Conservation (phyloP, 2,888 invertebrate species). For the Pachliopta kotzebuea region DNA sequence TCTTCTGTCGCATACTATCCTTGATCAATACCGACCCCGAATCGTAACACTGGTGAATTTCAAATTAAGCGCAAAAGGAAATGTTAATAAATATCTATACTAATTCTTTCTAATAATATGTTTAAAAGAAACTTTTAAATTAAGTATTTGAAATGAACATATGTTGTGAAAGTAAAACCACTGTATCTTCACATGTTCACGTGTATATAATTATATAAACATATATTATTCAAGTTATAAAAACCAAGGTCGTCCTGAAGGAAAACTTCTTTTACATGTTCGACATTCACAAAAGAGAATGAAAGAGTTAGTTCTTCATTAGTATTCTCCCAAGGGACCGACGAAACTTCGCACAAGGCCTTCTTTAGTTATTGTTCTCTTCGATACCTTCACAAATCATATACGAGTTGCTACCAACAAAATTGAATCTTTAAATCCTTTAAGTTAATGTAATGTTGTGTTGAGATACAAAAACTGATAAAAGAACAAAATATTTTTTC, state of each 20-base stretch:
- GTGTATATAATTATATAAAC: neutral
- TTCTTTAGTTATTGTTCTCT: slow-evolving; percentile 4
- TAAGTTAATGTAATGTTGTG: too few species aligned
- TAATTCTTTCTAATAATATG: neutral
- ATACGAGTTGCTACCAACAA: too few species aligned
- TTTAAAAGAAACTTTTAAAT: too few species aligned
- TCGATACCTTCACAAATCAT: slow-evolving; percentile 4
- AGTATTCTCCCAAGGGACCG: slow-evolving; percentile 19
- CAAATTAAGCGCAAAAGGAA: slow-evolving; percentile 10
- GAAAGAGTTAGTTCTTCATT: slow-evolving; percentile 26
- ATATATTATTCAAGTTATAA: neutral
- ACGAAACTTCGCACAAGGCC: slow-evolving; percentile 20
- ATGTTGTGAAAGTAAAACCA: too few species aligned
- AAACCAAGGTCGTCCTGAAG: slow-evolving; percentile 1
- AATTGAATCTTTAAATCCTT: too few species aligned
- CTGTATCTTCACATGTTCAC: too few species aligned
- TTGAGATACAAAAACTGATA: too few species aligned
- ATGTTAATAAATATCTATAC: neutral
- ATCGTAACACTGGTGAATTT: slow-evolving; percentile 10
- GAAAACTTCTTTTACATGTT: slow-evolving; percentile 18
- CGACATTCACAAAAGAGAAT: slow-evolving; percentile 18
- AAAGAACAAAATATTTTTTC: too few species aligned
- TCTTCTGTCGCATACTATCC: slow-evolving; percentile 19
- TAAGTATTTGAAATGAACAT: too few species aligned
- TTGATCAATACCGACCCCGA: slow-evolving; percentile 28